Evolutionary conservation across 2,113 vertebrate genomes (phyloP).

Genomic region (Bothrops jararaca): DNA sequence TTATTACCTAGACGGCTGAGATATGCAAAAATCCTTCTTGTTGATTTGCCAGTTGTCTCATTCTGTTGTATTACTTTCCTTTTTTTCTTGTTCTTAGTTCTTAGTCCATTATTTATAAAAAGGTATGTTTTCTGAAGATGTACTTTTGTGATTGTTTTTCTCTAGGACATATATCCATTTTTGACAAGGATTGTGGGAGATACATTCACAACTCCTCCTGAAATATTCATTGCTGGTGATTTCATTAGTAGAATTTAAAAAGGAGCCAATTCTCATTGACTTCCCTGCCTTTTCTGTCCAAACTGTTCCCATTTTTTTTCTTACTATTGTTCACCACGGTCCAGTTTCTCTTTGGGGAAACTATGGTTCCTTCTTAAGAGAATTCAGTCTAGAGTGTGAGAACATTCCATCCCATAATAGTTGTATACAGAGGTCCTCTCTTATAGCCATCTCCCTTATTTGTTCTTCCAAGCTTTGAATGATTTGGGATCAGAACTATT

Average conservation of each 20-base stretch:
- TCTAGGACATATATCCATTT: background rate
- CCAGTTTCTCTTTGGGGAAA: background rate
- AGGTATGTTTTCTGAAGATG: background rate
- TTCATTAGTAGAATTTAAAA: background rate
- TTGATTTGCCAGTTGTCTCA: background rate
- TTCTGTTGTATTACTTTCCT: background rate
- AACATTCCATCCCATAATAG: background rate
- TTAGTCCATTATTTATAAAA: background rate
- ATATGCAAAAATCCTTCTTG: background rate
- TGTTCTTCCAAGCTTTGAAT: background rate
- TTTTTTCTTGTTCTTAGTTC: background rate
- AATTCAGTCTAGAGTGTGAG: background rate
- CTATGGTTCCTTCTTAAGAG: background rate
- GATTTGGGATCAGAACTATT: background rate
- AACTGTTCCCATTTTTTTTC: background rate
- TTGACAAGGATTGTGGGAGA: background rate
- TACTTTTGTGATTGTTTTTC: background rate
- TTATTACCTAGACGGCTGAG: background rate
- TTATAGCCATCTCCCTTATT: background rate
- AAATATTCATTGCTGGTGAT: background rate
- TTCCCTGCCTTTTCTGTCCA: background rate
- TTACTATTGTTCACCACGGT: background rate
- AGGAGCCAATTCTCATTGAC: background rate
- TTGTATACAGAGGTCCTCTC: background rate
- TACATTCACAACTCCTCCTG: background rate